Percentiles rank a stretch among this genome's conserved stretches.
phyloP scores from a whole-genome alignment of 2,113 vertebrate genomes.

The Coryphaenoides rupestris region DNA sequence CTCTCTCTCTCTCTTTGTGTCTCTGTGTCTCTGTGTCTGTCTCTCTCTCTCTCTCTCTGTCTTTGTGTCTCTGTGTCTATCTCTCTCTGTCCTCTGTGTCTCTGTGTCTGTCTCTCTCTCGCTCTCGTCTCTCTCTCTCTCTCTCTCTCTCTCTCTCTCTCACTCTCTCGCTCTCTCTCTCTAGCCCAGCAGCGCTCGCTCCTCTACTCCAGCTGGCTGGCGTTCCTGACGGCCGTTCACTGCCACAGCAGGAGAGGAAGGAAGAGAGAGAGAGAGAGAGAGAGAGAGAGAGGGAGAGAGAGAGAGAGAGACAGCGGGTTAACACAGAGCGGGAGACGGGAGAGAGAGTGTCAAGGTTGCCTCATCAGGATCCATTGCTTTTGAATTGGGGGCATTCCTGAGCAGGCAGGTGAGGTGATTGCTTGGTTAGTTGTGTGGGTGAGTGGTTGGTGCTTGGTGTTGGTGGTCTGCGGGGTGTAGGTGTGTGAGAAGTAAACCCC shows the following conservation, averaged over 20 bases:
- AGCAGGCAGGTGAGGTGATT: not conserved
- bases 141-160: too few species aligned
- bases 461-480: not conserved
- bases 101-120: slow-evolving; percentile 39
- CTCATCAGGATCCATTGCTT: slow-evolving; percentile 44
- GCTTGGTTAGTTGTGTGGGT: slow-evolving; percentile 43
- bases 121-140: too few species aligned
- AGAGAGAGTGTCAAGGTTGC: slow-evolving; percentile 16
- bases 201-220: slow-evolving; percentile 26
- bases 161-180: too few species aligned
- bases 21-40: too few species aligned
- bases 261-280: not conserved
- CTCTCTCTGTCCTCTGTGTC: slow-evolving; percentile 30
- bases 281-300: not conserved
- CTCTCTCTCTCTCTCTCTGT: too few species aligned
- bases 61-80: not conserved
- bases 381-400: slow-evolving; percentile 16
- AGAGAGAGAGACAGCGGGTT: not conserved
- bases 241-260: slow-evolving; percentile 17
- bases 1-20: too few species aligned
- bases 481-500: slow-evolving; percentile 26
- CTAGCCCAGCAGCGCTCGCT: too few species aligned
- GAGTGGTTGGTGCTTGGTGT: slow-evolving; percentile 16
- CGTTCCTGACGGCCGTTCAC: slow-evolving; percentile 29
- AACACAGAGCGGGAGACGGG: too few species aligned